A percentile compares a stretch with the other conserved stretches of the same genome.
Evolutionary conservation across 2,113 vertebrate species (phyloP).

Genomic region (Lonchura striata): DNA sequence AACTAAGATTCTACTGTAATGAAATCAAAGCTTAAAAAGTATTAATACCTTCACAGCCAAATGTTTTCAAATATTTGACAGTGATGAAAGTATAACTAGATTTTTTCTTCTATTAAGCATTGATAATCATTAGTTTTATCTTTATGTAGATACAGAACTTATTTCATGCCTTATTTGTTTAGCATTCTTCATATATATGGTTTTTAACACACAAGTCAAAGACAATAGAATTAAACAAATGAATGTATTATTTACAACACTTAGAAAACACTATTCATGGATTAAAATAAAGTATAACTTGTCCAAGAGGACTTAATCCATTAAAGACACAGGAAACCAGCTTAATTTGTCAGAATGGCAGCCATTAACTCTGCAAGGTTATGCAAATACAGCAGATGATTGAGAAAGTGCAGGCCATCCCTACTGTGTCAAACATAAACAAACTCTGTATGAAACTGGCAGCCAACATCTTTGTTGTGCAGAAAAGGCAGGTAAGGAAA

Average conservation of each 20-base stretch:
- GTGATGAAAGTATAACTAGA: neutral
- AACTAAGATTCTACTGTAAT: neutral
- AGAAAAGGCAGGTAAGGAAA: constrained; percentile 56
- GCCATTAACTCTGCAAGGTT: constrained; percentile 72
- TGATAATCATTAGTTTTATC: neutral
- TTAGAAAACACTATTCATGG: constrained; percentile 33
- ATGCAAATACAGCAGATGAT: constrained; percentile 73
- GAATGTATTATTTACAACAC: constrained; percentile 12
- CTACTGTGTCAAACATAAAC: constrained; percentile 71
- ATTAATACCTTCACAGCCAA: neutral
- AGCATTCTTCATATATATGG: neutral
- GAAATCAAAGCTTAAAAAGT: neutral
- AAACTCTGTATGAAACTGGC: constrained; percentile 59
- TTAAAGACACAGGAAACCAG: constrained; percentile 73
- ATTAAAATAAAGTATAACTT: constrained; percentile 62
- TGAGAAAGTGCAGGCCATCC: constrained; percentile 72
- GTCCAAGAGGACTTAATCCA: constrained; percentile 64
- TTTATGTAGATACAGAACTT: neutral
- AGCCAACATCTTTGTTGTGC: constrained; percentile 71
- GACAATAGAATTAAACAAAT: constrained; percentile 17
- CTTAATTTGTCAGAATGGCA: constrained; percentile 75
- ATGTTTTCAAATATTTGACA: neutral
- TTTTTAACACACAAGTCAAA: neutral
- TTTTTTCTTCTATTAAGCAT: neutral
- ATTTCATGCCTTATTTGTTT: neutral